A percentile compares a stretch with the other conserved stretches of the same genome.
Evolutionary conservation across 1,140 invertebrate species (phyloP).

Genomic region (Alviniconcha marisindica): DNA sequence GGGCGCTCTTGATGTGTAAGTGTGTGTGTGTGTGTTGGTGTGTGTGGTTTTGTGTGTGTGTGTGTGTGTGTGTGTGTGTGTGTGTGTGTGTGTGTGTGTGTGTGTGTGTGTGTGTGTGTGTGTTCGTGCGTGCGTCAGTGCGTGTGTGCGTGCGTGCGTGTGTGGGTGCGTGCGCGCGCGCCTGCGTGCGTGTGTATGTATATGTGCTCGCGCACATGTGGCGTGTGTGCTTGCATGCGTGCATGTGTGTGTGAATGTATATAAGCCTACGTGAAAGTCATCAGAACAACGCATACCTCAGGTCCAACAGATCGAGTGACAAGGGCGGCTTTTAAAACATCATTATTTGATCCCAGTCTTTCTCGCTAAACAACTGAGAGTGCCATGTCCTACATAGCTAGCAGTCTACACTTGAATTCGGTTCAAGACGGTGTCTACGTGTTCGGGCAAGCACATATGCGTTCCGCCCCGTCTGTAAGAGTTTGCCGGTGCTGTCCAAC

Average conservation of each 20-base stretch:
- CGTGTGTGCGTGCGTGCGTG: neutral
- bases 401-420: too few relatives aligned
- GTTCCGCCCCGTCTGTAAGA: too few relatives aligned
- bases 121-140: neutral
- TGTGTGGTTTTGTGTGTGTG: neutral
- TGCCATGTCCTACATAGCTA: too few relatives aligned
- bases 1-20: neutral
- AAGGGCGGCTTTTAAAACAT: too few relatives aligned
- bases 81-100: neutral
- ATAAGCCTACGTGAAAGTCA: neutral
- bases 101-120: neutral
- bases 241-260: constrained; percentile 9
- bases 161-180: too few relatives aligned
- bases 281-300: too few relatives aligned
- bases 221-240: neutral
- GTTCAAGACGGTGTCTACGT: too few relatives aligned
- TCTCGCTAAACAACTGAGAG: too few relatives aligned
- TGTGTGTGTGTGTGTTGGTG: constrained; percentile 19
- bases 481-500: too few relatives aligned
- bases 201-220: neutral
- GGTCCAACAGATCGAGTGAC: too few relatives aligned
- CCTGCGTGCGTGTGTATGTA: neutral
- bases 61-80: neutral
- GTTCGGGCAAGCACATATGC: too few relatives aligned
- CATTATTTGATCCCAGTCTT: too few relatives aligned